Base-by-base conservation (phyloP, 2,888 invertebrate genomes). In the Linnaemya tessellans region DNA sequence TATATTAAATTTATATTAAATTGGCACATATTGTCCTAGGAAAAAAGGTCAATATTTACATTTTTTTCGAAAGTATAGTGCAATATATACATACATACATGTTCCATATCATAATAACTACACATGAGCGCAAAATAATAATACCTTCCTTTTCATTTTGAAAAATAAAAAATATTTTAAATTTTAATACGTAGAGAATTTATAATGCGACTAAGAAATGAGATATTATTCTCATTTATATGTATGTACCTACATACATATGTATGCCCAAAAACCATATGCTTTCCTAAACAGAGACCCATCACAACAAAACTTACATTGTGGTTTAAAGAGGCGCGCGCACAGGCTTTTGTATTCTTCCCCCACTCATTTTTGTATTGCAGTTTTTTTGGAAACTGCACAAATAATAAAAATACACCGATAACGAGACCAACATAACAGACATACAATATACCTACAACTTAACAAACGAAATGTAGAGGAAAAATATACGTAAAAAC, bases 311-410 rank as follows among this genome's bases (percentile, higher is more conserved):
- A 77, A 73, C 67, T 30, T 41, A 10, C 18, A 80, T 73, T 77
- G 67, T 25, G 71, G 64, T 20, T 65, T 54, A 38, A 77, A 73
- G 58, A 79, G 64, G 68, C 60, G 77, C 80, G 70, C 74, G 80
- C 77, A 73, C 67, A 43, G 38, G n/a, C 74, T 68, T 60, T 71
- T 43, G 1, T 18, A 10, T 43, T 58, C 7, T 30, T 49, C 11
- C 20, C 20, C 54, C 49, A 54, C 60, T 35, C 25, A n/a, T 56
- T 51, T 54, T 60, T 79, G 30, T n/a, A 71, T 54, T 70, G 38
- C 46, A 74, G 54, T 43, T 70, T 70, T n/a, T 74, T 80, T 54
- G 41, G 30, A 65, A 74, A 80, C 41, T 54, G 74, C 79, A 65
- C 46, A 64, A 54, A 73, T 64, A 75, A 71, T 43, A 62, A 74